Percentiles rank a stretch among this genome's conserved stretches.
Conservation (phyloP, 2,113 vertebrate species). For the Bubo scandiacus region DNA sequence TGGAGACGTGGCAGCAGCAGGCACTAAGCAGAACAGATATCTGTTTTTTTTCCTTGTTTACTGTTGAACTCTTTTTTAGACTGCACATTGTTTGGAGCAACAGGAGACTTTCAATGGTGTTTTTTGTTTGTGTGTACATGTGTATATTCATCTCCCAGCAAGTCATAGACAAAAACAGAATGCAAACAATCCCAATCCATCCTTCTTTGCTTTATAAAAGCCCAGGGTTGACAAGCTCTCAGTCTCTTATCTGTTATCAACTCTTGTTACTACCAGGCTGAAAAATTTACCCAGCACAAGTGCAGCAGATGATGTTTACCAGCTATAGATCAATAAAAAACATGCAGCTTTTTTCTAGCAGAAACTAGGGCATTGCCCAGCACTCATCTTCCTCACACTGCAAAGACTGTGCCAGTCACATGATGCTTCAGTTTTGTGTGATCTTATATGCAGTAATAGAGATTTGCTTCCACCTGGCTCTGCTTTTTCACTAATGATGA, state of each 20-base stretch:
- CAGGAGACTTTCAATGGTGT: background rate
- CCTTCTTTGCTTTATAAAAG: background rate
- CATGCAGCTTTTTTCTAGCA: background rate
- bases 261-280: background rate
- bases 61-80: background rate
- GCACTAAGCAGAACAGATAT: too few species aligned
- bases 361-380: background rate
- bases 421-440: background rate
- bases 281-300: background rate
- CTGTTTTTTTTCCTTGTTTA: background rate
- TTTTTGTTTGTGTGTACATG: background rate
- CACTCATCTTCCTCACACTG: background rate
- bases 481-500: background rate
- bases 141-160: background rate
- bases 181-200: background rate
- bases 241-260: background rate
- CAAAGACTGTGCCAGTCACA: accelerated
- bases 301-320: background rate
- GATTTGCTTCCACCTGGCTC: background rate
- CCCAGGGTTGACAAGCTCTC: background rate
- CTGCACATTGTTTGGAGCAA: background rate
- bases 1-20: background rate
- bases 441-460: background rate
- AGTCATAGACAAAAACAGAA: background rate
- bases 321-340: background rate